These are phyloP conservation scores for Triplophysa dalaica DNA, from an alignment of 2,113 vertebrate genomes.

Conservation along the genomic window DNA sequence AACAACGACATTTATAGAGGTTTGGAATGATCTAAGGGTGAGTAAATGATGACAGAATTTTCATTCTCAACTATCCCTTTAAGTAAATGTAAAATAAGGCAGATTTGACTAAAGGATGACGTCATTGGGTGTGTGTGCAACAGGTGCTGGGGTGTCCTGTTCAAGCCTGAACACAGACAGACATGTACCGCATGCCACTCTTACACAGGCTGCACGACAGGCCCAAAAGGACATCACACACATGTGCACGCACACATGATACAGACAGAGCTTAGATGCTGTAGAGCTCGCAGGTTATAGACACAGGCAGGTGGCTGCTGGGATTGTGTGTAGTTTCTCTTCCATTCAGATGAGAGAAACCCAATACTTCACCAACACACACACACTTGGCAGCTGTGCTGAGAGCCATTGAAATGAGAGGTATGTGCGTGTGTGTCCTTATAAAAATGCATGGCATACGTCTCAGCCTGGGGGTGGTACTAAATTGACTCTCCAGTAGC, in stretches of 20 bases:
- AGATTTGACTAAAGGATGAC: not conserved
- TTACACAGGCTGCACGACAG: not conserved
- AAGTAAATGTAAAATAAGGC: not conserved
- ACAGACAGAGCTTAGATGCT: constrained; percentile 30
- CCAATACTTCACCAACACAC: constrained; percentile 19
- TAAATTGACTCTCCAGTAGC: too few species aligned
- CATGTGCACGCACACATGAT: not conserved
- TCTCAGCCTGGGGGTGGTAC: too few species aligned
- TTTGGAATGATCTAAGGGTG: too few species aligned
- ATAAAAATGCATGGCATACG: not conserved
- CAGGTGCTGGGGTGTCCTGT: constrained; percentile 64
- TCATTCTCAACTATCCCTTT: not conserved
- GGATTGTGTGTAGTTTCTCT: constrained; percentile 25
- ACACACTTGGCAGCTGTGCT: constrained; percentile 15
- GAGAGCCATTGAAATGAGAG: not conserved
- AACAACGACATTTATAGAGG: too few species aligned
- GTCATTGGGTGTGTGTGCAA: constrained; percentile 35
- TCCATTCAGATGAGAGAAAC: constrained; percentile 35
- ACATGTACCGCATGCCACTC: constrained; percentile 35
- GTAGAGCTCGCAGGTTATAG: constrained; percentile 56
- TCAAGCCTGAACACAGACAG: constrained; percentile 56
- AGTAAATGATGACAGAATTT: too few species aligned
- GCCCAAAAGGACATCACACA: not conserved
- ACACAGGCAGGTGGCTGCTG: constrained; percentile 54
- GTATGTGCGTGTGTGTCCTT: constrained; percentile 7